Conservation (phyloP, 2,113 vertebrate species). For the Actinemys pallida region DNA sequence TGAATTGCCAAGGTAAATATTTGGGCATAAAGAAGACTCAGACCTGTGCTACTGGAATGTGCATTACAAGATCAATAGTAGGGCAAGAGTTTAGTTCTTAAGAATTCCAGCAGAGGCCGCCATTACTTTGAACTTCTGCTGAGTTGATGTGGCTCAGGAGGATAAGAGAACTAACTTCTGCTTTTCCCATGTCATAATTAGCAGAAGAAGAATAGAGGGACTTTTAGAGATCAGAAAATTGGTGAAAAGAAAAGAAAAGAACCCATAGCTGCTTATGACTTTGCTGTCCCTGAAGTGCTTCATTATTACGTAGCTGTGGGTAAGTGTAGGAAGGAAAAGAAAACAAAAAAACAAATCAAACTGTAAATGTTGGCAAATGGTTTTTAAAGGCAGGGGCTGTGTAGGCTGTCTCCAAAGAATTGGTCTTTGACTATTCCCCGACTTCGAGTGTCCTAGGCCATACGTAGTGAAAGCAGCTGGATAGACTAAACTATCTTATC, state of each 20-base stretch:
- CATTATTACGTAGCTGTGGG: not conserved
- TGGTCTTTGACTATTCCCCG: not conserved
- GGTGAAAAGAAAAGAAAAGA: not conserved
- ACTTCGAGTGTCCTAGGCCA: not conserved
- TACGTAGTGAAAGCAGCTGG: not conserved
- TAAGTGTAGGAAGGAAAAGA: not conserved
- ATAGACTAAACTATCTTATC: not conserved
- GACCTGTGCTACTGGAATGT: rapidly evolving
- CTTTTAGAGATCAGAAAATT: not conserved
- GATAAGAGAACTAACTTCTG: not conserved
- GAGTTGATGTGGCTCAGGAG: rapidly evolving
- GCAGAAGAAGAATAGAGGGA: not conserved
- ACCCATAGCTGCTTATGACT: not conserved
- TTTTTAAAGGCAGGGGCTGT: not conserved
- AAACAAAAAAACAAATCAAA: not conserved
- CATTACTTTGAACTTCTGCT: not conserved
- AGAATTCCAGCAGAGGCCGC: slow-evolving; percentile 61
- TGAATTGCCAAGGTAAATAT: not conserved
- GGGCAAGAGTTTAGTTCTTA: not conserved
- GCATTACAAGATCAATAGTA: not conserved
- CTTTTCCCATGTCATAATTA: not conserved
- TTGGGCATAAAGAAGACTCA: not conserved
- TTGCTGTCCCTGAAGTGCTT: not conserved
- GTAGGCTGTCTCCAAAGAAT: not conserved
- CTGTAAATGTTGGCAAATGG: not conserved